Conservation (phyloP, 2,888 invertebrate genomes). For the Crossocerus cetratus region DNA sequence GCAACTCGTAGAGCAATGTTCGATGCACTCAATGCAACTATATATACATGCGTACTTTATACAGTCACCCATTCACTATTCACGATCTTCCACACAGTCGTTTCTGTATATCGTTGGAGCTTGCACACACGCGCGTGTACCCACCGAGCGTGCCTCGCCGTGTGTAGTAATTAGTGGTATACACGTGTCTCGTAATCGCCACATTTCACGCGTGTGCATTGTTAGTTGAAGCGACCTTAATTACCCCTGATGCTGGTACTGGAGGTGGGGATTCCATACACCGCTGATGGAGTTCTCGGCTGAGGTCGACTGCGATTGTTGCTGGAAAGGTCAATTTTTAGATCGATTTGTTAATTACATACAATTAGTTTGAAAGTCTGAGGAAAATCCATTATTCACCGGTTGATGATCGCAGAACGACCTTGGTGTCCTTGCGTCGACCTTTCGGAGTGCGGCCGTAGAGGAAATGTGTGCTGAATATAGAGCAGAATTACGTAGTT, state of each 20-base stretch:
- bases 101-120: constrained; percentile 27
- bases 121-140: constrained; percentile 6
- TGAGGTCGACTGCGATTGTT: not conserved
- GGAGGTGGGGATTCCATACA: constrained; percentile 33
- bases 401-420: not conserved
- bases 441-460: constrained; percentile 61
- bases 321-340: too few relatives aligned
- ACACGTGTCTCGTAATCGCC: not conserved
- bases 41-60: constrained; percentile 36
- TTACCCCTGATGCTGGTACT: constrained; percentile 61
- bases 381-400: too few relatives aligned
- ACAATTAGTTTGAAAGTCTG: too few relatives aligned
- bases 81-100: constrained; percentile 26
- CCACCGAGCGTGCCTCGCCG: constrained; percentile 1
- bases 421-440: constrained; percentile 3
- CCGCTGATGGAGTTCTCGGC: not conserved
- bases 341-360: too few relatives aligned
- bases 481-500: constrained; percentile 60
- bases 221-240: not conserved
- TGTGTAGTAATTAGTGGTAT: constrained; percentile 2
- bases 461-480: constrained; percentile 50
- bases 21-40: constrained; percentile 58
- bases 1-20: constrained; percentile 63
- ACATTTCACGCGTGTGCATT: constrained; percentile 4
- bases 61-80: constrained; percentile 39